phyloP scores from a whole-genome alignment of 2,888 invertebrate species.

The Caenorhabditis zanzibari region DNA sequence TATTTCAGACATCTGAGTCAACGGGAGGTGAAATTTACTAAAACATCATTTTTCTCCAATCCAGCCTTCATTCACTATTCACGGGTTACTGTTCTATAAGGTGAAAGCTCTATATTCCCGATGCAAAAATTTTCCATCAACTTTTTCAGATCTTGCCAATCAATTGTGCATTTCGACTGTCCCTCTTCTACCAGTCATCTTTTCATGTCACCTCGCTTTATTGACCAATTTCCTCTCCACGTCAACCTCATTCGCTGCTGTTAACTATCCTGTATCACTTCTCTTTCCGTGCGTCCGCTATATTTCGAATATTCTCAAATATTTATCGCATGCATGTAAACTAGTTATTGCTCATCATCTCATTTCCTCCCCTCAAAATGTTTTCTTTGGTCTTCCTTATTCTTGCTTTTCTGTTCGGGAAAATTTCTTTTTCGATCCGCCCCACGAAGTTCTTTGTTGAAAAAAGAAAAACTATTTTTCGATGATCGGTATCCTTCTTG shows the following conservation, averaged over 20 bases:
- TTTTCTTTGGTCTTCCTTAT: slow-evolving; percentile 12
- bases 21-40: slow-evolving; percentile 61
- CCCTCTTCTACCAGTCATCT: not conserved
- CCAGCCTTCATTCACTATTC: slow-evolving; percentile 17
- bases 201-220: slow-evolving; percentile 53
- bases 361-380: slow-evolving; percentile 1
- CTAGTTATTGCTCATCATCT: slow-evolving; percentile 49
- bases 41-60: not conserved
- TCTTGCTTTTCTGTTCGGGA: slow-evolving; percentile 20
- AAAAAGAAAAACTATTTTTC: slow-evolving; percentile 55
- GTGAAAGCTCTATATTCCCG: not conserved
- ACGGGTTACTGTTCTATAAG: slow-evolving; percentile 49
- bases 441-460: slow-evolving; percentile 47
- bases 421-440: slow-evolving; percentile 1
- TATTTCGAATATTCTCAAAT: slow-evolving; percentile 46
- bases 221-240: slow-evolving; percentile 17
- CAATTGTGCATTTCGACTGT: slow-evolving; percentile 54
- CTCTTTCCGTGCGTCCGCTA: not conserved
- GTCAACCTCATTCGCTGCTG: slow-evolving; percentile 7
- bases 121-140: not conserved
- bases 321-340: slow-evolving; percentile 49
- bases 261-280: slow-evolving; percentile 3
- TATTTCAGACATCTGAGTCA: slow-evolving; percentile 54
- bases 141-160: slow-evolving; percentile 61
- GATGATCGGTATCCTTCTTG: slow-evolving; percentile 48